Base-by-base conservation (phyloP, 1,140 invertebrate genomes). In the Hyphantria cunea region DNA sequence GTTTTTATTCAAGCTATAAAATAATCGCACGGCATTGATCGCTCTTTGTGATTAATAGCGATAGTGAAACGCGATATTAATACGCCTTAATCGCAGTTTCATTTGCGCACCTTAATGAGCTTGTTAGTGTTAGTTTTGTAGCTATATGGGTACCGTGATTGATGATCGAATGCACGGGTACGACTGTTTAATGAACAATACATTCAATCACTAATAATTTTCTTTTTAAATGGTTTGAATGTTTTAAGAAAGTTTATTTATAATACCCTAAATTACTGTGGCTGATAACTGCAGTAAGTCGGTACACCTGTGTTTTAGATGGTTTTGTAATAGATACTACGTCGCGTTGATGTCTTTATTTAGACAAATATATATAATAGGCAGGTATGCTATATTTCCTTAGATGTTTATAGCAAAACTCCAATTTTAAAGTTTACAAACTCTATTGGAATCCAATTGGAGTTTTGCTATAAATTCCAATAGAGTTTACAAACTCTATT, bases 1-100 rank as follows among this genome's bases (percentile, higher is more conserved):
- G 80, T 85, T 86, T 87, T 87, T 89, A 86, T 90, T 87, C 77
- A 63, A 74, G 66, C 71, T 81, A 88, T 89, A 85, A 89, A 88
- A 85, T 86, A 83, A 87, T 87, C 69, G 78, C 74, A 44, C 54
- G 60, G 68, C 71, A 72, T 77, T 60, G 72, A 80, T 74, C 70
- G 60, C 39, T 63, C 55, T 56, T 45, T 53, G 66, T 72, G 66
- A 62, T 75, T 72, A 72, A 72, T 63, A 59, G 34, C 62, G 58
- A 68, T 68, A 60, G 60, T 68, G 66, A 64, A 69, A 67, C 64
- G 44, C 33, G 52, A 62, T 67, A 64, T 61, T 68, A 59, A 52
- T 60, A 48, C 41, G 33, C 39, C 15, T 51, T 58, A 65, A 60
- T 60, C 47, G 56, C 34, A 31, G 37, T 60, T 60, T 50, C 47